These are phyloP conservation scores for Luscinia megarhynchos DNA, from an alignment of 2,797 vertebrate genomes.

Conservation along the genomic window DNA sequence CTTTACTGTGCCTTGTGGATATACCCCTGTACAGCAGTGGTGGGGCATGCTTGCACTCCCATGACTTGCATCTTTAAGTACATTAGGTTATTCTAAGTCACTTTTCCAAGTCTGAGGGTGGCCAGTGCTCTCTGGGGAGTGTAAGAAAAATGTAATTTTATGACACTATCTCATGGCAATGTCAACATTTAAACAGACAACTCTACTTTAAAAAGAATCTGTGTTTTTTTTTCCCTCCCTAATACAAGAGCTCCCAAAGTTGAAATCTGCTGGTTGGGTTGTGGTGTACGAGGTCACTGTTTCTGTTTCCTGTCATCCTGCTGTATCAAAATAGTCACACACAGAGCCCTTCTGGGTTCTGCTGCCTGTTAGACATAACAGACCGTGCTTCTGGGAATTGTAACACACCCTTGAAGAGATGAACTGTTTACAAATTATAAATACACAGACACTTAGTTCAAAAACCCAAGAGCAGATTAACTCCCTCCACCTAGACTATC, in stretches of 20 bases:
- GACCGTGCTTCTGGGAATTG: constrained; percentile 85
- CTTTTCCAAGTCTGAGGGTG: constrained; percentile 61
- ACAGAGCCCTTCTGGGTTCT: constrained; percentile 68
- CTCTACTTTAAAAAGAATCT: constrained; percentile 35
- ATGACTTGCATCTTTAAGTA: neutral
- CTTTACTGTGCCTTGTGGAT: neutral
- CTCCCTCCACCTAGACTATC: constrained; percentile 85
- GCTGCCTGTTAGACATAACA: constrained; percentile 87
- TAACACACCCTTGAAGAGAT: constrained; percentile 82
- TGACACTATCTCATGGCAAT: constrained; percentile 48
- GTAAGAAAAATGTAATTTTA: constrained; percentile 50
- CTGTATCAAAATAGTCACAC: constrained; percentile 40
- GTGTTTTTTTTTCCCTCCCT: constrained; percentile 37
- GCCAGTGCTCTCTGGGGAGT: neutral
- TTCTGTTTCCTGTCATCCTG: constrained; percentile 39
- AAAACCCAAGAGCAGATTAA: constrained; percentile 71
- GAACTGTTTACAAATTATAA: constrained; percentile 87
- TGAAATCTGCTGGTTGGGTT: constrained; percentile 28
- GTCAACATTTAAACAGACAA: constrained; percentile 60
- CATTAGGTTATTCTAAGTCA: neutral
- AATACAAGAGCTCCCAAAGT: neutral
- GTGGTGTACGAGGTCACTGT: constrained; percentile 30
- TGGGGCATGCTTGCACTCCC: neutral
- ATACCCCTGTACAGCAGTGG: neutral
- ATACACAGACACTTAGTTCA: constrained; percentile 72